These are phyloP conservation scores for Yponomeuta plumbellus DNA, from an alignment of 2,888 invertebrate species.

Conservation along the genomic window DNA sequence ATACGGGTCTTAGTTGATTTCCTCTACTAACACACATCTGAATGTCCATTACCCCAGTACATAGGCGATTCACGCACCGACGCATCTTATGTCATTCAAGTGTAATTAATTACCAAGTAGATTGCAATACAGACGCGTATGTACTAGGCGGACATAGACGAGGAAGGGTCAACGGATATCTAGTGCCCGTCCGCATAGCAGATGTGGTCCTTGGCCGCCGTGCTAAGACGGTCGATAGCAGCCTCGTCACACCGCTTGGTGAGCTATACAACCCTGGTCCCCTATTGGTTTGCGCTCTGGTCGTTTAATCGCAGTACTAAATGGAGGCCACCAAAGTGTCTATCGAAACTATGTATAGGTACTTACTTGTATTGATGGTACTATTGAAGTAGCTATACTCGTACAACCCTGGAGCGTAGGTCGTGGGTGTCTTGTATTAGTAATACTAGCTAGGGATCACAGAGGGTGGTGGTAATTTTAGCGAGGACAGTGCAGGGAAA, in stretches of 20 bases:
- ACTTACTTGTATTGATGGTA: not conserved
- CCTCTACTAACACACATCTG: slow-evolving; percentile 1
- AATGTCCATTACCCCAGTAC: not conserved
- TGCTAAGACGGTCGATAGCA: slow-evolving; percentile 71
- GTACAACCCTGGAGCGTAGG: not conserved
- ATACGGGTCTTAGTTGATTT: not conserved
- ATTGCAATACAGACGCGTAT: slow-evolving; percentile 41
- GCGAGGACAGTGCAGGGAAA: not conserved
- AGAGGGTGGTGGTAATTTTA: not conserved
- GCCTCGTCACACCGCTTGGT: slow-evolving; percentile 64
- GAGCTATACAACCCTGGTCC: slow-evolving; percentile 66
- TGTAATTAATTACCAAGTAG: slow-evolving; percentile 68
- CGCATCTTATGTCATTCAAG: slow-evolving; percentile 62
- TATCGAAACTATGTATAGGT: not conserved
- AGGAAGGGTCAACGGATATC: slow-evolving; percentile 71
- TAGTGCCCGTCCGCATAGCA: slow-evolving; percentile 63
- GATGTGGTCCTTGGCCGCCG: slow-evolving; percentile 73
- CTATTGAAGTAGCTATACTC: not conserved
- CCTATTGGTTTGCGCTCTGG: not conserved
- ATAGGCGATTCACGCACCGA: slow-evolving; percentile 11
- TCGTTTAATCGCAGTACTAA: not conserved
- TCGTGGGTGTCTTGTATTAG: not conserved
- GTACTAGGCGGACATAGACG: slow-evolving; percentile 50
- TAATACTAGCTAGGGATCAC: slow-evolving; percentile 5
- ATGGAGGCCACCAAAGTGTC: not conserved